Evolutionary conservation across 2,888 invertebrate species (phyloP).

Genomic region (Drosophila melanosoma): DNA sequence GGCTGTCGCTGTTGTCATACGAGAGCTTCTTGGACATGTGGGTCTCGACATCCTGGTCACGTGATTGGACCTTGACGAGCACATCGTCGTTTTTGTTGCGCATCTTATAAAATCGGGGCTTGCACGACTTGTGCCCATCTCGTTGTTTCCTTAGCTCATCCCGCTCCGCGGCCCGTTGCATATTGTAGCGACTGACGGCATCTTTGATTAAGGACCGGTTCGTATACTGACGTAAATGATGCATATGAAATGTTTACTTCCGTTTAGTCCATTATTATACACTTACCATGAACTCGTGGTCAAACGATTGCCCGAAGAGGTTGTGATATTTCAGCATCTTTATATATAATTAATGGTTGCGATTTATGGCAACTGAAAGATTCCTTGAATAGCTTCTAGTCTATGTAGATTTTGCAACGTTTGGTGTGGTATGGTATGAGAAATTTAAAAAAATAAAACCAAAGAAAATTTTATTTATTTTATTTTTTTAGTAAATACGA

Average conservation of each 20-base stretch:
- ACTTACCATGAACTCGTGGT: slow-evolving; percentile 52
- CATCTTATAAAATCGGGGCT: slow-evolving; percentile 61
- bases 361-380: background rate
- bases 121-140: slow-evolving; percentile 18
- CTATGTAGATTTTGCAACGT: background rate
- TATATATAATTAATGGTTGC: background rate
- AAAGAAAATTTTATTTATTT: background rate
- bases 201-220: slow-evolving; percentile 68
- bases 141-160: slow-evolving; percentile 35
- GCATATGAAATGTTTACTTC: background rate
- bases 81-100: slow-evolving; percentile 48
- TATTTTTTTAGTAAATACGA: background rate
- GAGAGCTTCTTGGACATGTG: slow-evolving; percentile 52
- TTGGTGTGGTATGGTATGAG: background rate
- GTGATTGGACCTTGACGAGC: slow-evolving; percentile 44
- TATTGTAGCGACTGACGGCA: slow-evolving; percentile 66
- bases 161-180: slow-evolving; percentile 55
- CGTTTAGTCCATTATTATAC: background rate
- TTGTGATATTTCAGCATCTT: slow-evolving; percentile 42
- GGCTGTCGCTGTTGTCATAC: background rate
- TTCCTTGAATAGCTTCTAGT: background rate
- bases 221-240: slow-evolving; percentile 41
- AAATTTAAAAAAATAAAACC: background rate
- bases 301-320: slow-evolving; percentile 46
- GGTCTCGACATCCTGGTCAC: slow-evolving; percentile 74